phyloP scores from a whole-genome alignment of 2,797 vertebrate species.

The Diplodus puntazzo region DNA sequence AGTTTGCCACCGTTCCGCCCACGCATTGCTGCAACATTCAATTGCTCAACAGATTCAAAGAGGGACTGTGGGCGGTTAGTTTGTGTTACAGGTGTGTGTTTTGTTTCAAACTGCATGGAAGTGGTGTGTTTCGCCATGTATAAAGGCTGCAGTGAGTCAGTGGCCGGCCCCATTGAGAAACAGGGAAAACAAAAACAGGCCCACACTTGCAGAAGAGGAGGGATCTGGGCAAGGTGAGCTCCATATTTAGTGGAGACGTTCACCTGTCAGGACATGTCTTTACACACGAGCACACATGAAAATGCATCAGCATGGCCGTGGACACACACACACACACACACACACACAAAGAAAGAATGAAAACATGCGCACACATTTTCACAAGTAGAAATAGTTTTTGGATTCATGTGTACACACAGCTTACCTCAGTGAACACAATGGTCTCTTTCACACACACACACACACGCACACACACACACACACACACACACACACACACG shows the following conservation, averaged over 20 bases:
- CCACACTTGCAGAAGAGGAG: slow-evolving; percentile 53
- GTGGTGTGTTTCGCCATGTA: slow-evolving; percentile 9
- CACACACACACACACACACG: slow-evolving; percentile 5
- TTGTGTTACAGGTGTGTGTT: slow-evolving; percentile 54
- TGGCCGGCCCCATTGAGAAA: slow-evolving; percentile 37
- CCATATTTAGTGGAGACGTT: slow-evolving; percentile 19
- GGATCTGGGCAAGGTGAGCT: slow-evolving; percentile 47
- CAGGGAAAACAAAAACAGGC: slow-evolving; percentile 51
- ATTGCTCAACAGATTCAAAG: slow-evolving; percentile 51
- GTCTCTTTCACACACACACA: background rate
- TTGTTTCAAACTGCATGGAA: slow-evolving; percentile 32
- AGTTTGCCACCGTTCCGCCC: slow-evolving; percentile 19
- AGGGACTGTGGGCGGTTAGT: slow-evolving; percentile 29
- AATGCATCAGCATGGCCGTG: background rate
- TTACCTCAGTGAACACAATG: background rate
- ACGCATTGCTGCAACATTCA: slow-evolving; percentile 28
- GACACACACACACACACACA: background rate
- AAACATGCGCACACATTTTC: background rate
- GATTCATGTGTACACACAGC: background rate
- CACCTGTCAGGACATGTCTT: slow-evolving; percentile 46
- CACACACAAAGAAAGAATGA: background rate
- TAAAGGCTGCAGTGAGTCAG: slow-evolving; percentile 53
- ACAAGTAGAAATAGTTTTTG: background rate
- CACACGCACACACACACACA: background rate
- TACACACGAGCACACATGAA: background rate